Conservation (phyloP, 2,888 invertebrate species). For the Gryllus longicercus region DNA sequence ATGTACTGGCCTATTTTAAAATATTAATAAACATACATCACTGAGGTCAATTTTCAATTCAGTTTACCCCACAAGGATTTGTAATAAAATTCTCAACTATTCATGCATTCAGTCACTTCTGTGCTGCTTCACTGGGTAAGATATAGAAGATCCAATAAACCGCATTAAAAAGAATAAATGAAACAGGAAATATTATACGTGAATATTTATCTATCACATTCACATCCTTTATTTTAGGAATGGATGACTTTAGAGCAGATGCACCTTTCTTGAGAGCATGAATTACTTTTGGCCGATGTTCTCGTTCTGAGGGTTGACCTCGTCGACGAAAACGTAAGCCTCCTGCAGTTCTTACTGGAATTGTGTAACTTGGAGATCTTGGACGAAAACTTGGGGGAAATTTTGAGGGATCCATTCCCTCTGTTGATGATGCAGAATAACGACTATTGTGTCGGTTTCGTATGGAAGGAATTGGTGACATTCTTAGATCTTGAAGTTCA, state of each 20-base stretch:
- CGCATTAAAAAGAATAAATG: constrained; percentile 92
- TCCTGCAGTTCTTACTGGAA: constrained; percentile 43
- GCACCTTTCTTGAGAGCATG: constrained; percentile 81
- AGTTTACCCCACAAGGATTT: too few species aligned
- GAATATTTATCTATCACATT: constrained; percentile 98
- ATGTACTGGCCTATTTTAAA: not conserved
- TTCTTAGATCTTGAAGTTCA: constrained; percentile 80
- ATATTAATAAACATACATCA: too few species aligned
- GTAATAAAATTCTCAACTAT: too few species aligned
- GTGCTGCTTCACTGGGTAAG: constrained; percentile 31
- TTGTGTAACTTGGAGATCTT: constrained; percentile 53
- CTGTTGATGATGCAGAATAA: constrained; percentile 44
- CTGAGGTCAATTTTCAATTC: too few species aligned
- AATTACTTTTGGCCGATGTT: constrained; percentile 66
- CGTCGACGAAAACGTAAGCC: constrained; percentile 56
- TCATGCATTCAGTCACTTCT: not conserved
- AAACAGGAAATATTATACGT: constrained; percentile 90
- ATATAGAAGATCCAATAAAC: constrained; percentile 95
- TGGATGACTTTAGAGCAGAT: constrained; percentile 79
- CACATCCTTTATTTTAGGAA: constrained; percentile 95
- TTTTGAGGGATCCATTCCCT: constrained; percentile 55
- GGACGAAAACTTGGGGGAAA: constrained; percentile 76
- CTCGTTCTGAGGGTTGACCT: constrained; percentile 28
- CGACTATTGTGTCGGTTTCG: constrained; percentile 60
- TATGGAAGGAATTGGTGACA: constrained; percentile 80